Base-by-base conservation (phyloP, 2,797 vertebrate genomes). In the Margarornis squamiger region DNA sequence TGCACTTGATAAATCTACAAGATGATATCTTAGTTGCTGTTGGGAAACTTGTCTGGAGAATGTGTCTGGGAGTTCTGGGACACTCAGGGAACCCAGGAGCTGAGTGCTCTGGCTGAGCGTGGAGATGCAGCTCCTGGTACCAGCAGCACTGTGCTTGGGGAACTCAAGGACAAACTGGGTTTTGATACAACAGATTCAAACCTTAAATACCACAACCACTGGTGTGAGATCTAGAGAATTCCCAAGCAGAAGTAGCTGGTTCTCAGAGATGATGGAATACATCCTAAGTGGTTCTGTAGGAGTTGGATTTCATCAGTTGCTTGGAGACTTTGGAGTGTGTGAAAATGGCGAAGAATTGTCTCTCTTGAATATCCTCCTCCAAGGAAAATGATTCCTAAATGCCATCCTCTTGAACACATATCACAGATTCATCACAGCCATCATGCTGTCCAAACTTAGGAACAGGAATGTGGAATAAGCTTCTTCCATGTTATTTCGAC, bases 61-160 rank as follows among this genome's bases (percentile, higher is more conserved):
- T 0, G 4, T 45, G 2, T 11, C 6, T 77, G 36, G 29, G 27
- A 48, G 26, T 23, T 55, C 27, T 14, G 26, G 46, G 18, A 13
- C 22, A 30, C 27, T 4, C 24, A 7, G 22, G 49, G 34, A 22
- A 30, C 11, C 23, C n/a, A 1, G 5, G 14, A 34, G 23, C 39
- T 5, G 29, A 59, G 34, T 5, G 27, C 10, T 13, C 12, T 39
- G 34, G 12, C 14, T 30, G 30, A 18, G 49, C 21, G 30, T 3
- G 2, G 41, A 38, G 41, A 5, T 1, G 3, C 26, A 27, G 38
- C 11, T 36, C 39, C 34, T 38, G 14, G 2, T 8, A 7, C 27
- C 29, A 11, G 2, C 48, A 26, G 34, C 32, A 23, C 57, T 27
- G 6, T 10, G 0, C 26, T 14, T n/a, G 7, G 7, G 7, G 7